These are phyloP conservation scores for Chironomus riparius DNA, from an alignment of 2,888 invertebrate species.

Conservation along the genomic window DNA sequence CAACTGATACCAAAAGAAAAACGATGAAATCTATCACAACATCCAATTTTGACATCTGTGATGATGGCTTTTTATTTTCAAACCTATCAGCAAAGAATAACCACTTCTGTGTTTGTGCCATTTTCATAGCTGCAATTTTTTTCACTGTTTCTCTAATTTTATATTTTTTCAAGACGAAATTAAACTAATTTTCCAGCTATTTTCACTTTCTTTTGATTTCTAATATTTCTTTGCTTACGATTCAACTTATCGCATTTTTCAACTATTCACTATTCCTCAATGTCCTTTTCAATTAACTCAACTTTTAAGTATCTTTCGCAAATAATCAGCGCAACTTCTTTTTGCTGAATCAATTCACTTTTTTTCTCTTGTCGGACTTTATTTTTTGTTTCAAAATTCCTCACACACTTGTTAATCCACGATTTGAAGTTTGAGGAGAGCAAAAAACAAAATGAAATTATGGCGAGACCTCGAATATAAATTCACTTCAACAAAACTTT, in stretches of 20 bases:
- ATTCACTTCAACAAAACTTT: not conserved
- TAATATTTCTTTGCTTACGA: no score
- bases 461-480: conserved; percentile 16
- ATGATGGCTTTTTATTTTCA: not conserved
- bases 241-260: not conserved
- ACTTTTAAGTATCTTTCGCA: not conserved
- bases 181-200: no score
- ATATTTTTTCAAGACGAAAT: no score
- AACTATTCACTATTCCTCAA: not conserved
- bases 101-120: not conserved
- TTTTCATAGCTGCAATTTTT: not conserved
- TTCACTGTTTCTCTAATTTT: not conserved
- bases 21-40: conserved; percentile 3
- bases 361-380: not conserved
- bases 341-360: not conserved
- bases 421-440: not conserved
- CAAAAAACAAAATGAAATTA: conserved; percentile 2
- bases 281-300: not conserved
- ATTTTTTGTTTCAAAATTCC: not conserved
- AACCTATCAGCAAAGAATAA: conserved; percentile 9
- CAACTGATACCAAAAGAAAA: not conserved
- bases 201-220: not conserved
- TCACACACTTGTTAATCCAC: no score
- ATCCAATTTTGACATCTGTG: not conserved
- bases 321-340: not conserved